Base-by-base conservation (phyloP, 2,888 invertebrate species). In the Napeogenes sylphis region DNA sequence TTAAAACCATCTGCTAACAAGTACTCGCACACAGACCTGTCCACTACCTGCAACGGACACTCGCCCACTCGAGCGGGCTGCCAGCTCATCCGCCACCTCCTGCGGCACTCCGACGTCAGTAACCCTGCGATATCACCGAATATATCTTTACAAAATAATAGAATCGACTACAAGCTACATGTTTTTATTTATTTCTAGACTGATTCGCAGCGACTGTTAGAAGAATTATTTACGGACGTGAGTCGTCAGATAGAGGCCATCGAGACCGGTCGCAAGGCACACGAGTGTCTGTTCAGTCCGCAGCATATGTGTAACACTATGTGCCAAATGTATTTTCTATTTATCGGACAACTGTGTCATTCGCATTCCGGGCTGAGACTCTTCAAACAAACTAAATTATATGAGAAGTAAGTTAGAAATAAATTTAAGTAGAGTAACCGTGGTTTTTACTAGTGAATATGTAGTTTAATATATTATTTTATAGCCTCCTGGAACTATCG, bases 251-350 rank as follows among this genome's bases (percentile, higher is more conserved):
- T 97, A 60, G 91, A 92, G 68, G 93, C 94, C 12, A 94, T 97
- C 56, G 93, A 93, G 55, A 93, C 93, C 2, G 93, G 94, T 2
- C 92, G 93, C 71, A 94, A 94, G 70, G 96, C 96, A 0, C 96
- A 97, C 78, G 97, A 97, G 78, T 96, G 96, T 71, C 87, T 97
- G 30, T 96, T 97, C 76, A 96, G 96, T 81, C 97, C 97, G 0
- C 94, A 95, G 71, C 95, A 96, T 80, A 94, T 97, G 93, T 92
- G 94, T 72, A 96, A 94, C 75, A 97, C 98, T 0, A 95, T 97
- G 90, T 96, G 97, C 80, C 98, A 98, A 83, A 95, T 96, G 91
- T 99, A 98, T 91, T 99, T 99, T 85, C 92, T 99, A 55, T 96
- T 98, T 80, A 93, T 98, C 67, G 98, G 98, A 0, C 94, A 97